Evolutionary conservation across 2,888 invertebrate species (phyloP).

Genomic region (Cantharis rustica): DNA sequence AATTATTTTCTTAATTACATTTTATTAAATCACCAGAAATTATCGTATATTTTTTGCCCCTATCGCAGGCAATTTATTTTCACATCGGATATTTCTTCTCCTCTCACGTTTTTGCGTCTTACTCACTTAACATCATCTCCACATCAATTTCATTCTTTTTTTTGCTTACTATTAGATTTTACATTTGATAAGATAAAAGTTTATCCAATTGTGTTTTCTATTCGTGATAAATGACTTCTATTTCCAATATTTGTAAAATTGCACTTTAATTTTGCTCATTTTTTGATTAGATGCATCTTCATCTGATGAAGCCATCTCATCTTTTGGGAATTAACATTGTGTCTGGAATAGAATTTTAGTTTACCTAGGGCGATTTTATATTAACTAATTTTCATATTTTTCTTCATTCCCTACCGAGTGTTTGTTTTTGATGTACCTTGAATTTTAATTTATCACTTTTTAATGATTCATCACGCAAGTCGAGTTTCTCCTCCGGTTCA

Average conservation of each 20-base stretch:
- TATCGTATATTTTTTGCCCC: neutral
- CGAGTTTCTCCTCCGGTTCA: neutral
- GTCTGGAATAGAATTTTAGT: neutral
- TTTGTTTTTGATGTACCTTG: conserved; percentile 16
- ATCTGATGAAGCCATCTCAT: neutral
- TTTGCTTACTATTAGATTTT: conserved; percentile 10
- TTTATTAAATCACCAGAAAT: neutral
- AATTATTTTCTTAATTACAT: neutral
- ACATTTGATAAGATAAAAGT: neutral
- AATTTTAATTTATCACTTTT: conserved; percentile 22
- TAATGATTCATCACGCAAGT: neutral
- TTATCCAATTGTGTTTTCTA: neutral
- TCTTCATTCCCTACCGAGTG: conserved; percentile 6
- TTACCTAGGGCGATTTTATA: conserved; percentile 22
- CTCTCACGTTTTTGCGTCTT: conserved; percentile 7
- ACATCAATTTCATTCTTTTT: conserved; percentile 9
- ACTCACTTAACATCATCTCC: conserved; percentile 12
- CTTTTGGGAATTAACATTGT: neutral
- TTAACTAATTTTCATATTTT: conserved; percentile 34
- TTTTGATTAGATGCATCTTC: neutral
- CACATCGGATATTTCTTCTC: conserved; percentile 10
- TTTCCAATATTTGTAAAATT: neutral
- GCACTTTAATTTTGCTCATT: neutral
- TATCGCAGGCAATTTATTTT: neutral
- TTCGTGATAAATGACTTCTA: neutral